phyloP scores from a whole-genome alignment of 2,113 vertebrate species.

The Garra rufa region DNA sequence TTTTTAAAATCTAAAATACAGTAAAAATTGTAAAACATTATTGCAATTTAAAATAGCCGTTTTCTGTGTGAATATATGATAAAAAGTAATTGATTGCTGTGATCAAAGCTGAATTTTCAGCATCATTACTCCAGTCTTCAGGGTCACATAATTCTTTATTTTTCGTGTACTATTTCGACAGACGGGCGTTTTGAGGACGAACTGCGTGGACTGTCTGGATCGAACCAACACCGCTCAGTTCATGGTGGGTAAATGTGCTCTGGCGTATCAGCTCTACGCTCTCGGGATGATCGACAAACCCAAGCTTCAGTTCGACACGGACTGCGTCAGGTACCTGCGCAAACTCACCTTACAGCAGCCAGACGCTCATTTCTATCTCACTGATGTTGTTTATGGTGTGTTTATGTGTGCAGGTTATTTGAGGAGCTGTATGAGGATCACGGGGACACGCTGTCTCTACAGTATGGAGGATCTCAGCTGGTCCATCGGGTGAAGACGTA shows the following conservation, averaged over 20 bases:
- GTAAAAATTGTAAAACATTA: not conserved
- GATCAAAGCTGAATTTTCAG: not conserved
- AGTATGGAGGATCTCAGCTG: constrained; percentile 96
- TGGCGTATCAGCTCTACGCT: constrained; percentile 96
- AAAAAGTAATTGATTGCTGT: not conserved
- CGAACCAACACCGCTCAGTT: constrained; percentile 97
- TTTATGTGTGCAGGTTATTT: constrained; percentile 87
- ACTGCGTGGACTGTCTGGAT: constrained; percentile 97
- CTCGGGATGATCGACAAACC: constrained; percentile 96
- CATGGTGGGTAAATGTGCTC: constrained; percentile 98
- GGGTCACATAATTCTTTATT: not conserved
- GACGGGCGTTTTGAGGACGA: constrained; percentile 94
- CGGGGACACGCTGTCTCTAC: constrained; percentile 94
- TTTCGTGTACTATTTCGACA: constrained; percentile 58
- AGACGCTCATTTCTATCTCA: not conserved
- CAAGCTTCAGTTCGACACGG: constrained; percentile 94
- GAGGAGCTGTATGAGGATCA: constrained; percentile 98
- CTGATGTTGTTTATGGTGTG: not conserved
- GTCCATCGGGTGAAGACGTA: constrained; percentile 98
- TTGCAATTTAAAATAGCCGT: not conserved
- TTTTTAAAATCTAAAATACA: not conserved
- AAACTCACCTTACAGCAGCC: not conserved
- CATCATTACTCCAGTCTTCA: not conserved
- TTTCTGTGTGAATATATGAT: not conserved
- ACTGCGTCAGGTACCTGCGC: constrained; percentile 88